These are phyloP conservation scores for Pluvialis apricaria DNA, from an alignment of 2,113 vertebrate species.

Conservation along the genomic window DNA sequence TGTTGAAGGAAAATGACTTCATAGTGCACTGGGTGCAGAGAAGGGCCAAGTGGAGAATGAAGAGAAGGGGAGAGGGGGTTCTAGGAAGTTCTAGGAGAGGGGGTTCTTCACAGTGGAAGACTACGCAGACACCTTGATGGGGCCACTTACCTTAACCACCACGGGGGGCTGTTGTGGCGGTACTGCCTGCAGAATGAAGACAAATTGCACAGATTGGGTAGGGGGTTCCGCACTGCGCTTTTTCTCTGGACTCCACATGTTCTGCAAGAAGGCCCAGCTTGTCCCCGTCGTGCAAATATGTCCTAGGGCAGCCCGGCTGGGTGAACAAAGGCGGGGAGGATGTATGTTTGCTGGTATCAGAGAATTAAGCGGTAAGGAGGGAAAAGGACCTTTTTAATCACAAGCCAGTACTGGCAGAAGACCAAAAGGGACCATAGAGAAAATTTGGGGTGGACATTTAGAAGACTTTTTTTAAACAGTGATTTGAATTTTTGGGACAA, in stretches of 20 bases:
- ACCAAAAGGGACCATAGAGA: neutral
- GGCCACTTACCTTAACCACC: neutral
- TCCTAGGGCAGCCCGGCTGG: neutral
- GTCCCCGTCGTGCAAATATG: neutral
- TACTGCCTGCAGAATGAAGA: neutral
- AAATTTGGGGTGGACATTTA: neutral
- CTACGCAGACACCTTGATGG: neutral
- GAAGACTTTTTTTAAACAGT: neutral
- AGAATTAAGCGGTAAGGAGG: neutral
- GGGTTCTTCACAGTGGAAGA: neutral
- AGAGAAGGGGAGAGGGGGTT: neutral
- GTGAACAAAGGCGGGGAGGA: neutral
- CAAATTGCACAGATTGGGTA: accelerated
- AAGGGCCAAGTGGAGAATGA: neutral
- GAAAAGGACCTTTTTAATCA: neutral
- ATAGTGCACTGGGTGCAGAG: neutral
- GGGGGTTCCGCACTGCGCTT: neutral
- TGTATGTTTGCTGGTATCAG: neutral
- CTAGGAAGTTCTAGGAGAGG: neutral
- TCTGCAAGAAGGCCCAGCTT: neutral
- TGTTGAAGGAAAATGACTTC: neutral
- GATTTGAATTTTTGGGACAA: neutral
- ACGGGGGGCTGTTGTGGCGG: accelerated
- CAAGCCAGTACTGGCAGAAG: neutral
- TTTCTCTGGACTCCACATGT: neutral